These are phyloP conservation scores for Dermochelys coriacea DNA, from an alignment of 2,797 vertebrate species.

Conservation along the genomic window DNA sequence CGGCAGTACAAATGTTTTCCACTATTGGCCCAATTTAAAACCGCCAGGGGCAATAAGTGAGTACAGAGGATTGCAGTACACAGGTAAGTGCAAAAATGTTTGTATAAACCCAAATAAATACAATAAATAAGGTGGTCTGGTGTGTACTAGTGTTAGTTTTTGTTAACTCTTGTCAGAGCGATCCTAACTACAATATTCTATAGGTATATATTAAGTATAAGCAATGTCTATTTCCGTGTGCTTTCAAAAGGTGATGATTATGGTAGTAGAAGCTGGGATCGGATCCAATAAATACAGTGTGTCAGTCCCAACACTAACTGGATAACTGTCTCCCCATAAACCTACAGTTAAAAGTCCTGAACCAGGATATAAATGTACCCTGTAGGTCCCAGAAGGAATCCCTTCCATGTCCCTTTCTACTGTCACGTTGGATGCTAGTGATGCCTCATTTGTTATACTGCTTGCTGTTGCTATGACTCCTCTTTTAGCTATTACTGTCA, in stretches of 20 bases:
- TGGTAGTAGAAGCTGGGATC: not conserved
- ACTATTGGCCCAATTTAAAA: constrained; percentile 99
- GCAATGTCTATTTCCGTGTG: not conserved
- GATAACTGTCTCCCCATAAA: not conserved
- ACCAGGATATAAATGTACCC: not conserved
- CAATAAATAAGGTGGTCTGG: not conserved
- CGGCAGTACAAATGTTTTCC: constrained; percentile 99
- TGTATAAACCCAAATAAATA: not conserved
- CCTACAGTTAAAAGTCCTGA: not conserved
- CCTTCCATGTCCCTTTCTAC: constrained; percentile 31
- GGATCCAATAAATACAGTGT: not conserved
- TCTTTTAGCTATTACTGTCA: constrained; percentile 27
- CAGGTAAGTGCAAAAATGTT: constrained; percentile 85
- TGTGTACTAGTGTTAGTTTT: not conserved
- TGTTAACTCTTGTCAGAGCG: not conserved
- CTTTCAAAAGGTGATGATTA: not conserved
- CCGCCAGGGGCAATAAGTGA: constrained; percentile 98
- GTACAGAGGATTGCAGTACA: constrained; percentile 98
- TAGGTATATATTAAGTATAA: not conserved
- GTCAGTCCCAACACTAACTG: not conserved
- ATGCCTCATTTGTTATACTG: constrained; percentile 33
- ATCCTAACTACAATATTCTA: not conserved
- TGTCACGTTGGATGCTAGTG: constrained; percentile 19
- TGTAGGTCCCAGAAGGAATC: not conserved
- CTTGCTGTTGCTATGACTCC: constrained; percentile 52